Conservation (phyloP, 2,113 vertebrate species). For the Passer domesticus region DNA sequence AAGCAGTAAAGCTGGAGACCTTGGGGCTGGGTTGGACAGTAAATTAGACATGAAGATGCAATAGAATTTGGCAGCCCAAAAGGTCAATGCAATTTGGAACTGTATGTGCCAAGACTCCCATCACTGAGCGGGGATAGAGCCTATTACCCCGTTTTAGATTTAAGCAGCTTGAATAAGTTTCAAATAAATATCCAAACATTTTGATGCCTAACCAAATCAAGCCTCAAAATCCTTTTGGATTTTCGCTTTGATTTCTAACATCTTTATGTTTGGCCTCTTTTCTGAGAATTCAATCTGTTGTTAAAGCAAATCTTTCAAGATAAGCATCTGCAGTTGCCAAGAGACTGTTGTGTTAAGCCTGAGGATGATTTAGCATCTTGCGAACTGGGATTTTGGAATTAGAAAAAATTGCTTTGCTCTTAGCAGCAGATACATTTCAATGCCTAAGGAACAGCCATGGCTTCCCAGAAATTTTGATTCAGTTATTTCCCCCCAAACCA, state of each 20-base stretch:
- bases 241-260: slow-evolving; percentile 33
- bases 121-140: neutral
- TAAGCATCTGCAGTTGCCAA: slow-evolving; percentile 50
- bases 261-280: slow-evolving; percentile 52
- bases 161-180: slow-evolving; percentile 57
- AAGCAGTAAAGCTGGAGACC: slow-evolving; percentile 12
- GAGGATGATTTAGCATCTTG: slow-evolving; percentile 15
- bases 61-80: slow-evolving; percentile 64
- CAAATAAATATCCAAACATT: slow-evolving; percentile 58
- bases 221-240: slow-evolving; percentile 33
- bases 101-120: slow-evolving; percentile 19
- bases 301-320: slow-evolving; percentile 19
- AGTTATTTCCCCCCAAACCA: neutral
- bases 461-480: neutral
- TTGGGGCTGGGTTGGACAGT: slow-evolving; percentile 42
- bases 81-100: slow-evolving; percentile 62
- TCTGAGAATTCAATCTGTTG: slow-evolving; percentile 52
- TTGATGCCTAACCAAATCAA: slow-evolving; percentile 58
- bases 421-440: neutral
- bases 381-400: slow-evolving; percentile 8
- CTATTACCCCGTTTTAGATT: slow-evolving; percentile 24
- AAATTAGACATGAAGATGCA: slow-evolving; percentile 64
- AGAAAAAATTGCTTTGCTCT: slow-evolving; percentile 2
- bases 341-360: neutral
- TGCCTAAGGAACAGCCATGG: neutral